These are phyloP conservation scores for Drosophila crucigera DNA, from an alignment of 2,888 invertebrate species.

Conservation along the genomic window DNA sequence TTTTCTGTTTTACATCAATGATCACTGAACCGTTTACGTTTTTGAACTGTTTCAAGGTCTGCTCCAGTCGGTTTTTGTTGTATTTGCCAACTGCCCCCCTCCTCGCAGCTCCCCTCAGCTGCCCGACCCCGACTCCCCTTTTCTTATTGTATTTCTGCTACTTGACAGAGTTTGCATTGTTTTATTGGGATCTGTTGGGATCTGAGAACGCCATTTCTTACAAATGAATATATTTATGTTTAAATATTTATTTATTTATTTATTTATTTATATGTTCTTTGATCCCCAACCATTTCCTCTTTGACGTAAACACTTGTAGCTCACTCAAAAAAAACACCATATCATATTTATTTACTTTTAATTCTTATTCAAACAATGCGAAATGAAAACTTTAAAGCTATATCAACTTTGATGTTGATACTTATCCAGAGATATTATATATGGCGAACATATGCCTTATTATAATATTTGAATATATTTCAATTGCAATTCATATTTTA, in stretches of 20 bases:
- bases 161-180: slow-evolving; percentile 8
- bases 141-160: slow-evolving; percentile 1
- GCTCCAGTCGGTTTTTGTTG: slow-evolving; percentile 47
- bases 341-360: neutral
- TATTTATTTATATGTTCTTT: slow-evolving; percentile 1
- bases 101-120: neutral
- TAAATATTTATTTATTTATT: neutral
- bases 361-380: no score
- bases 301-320: neutral
- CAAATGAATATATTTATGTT: neutral
- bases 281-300: neutral
- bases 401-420: no score
- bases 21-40: slow-evolving; percentile 85
- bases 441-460: neutral
- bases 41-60: slow-evolving; percentile 86
- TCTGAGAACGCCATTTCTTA: neutral
- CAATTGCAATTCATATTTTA: neutral
- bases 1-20: slow-evolving; percentile 81
- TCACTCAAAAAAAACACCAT: neutral
- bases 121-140: neutral
- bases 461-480: neutral
- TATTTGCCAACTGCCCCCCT: slow-evolving; percentile 15
- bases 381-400: no score
- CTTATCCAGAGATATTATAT: no score
- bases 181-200: slow-evolving; percentile 9